Evolutionary conservation across 1,140 invertebrate genomes (phyloP), one percentile per base, ranked within the genome.

Genomic region (Gryon sp.): DNA sequence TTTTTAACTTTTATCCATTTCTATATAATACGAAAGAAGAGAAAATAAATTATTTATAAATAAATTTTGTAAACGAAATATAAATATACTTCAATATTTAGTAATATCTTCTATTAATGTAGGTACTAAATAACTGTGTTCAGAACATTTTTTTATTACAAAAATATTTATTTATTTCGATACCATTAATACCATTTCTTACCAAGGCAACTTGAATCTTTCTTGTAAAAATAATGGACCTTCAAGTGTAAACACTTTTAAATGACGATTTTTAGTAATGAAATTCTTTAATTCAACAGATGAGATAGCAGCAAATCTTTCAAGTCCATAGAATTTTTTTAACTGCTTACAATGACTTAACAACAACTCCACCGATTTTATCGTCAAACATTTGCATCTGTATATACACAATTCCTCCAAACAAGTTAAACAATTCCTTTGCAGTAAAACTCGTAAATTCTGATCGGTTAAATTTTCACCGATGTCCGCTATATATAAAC

Each of bases 341-440:
- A 69, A 50, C 1, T n/a, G 4, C 0, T 0, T 22, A 32, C 65
- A 69, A 15, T 28, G 40, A 11, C 41, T 34, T 0, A 30, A n/a
- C 3, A 69, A 16, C 8, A 32, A 1, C 1, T 50, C 12, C 3
- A 69, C n/a, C 2, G 53, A 34, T 6, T 30, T 50, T 18, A 69
- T 41, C 3, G 65, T 22, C 11, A 69, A 52, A 34, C 12, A 26
- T 15, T 32, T 69, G 20, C 43, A 57, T n/a, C 22, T 59, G 19
- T 59, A 59, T 8, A 69, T 52, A 18, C 65, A 59, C 4, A 69
- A 19, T 38, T 59, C 65, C 20, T 69, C 52, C 7, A 69, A 50
- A 0, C 0, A 34, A 7, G 0, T 7, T 50, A 66, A 45, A 1
- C 48, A 16, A 12, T 66, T 55, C 7, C 16, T 12, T 1, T 28